Evolutionary conservation across 2,797 vertebrate species (phyloP).

Genomic region (Danionella dracula): DNA sequence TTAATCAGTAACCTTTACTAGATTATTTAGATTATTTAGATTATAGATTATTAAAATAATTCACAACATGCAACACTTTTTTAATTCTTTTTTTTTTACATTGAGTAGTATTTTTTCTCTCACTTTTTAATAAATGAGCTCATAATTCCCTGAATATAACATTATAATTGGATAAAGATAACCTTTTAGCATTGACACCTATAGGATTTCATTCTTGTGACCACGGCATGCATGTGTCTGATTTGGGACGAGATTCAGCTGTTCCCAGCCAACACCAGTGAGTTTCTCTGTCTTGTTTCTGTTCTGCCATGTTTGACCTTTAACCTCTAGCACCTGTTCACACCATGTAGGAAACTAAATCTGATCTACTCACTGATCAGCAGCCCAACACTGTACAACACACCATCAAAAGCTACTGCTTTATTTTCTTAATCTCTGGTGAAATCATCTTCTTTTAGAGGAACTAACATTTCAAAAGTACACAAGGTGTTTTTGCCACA

Average conservation of each 20-base stretch:
- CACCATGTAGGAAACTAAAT: constrained; percentile 10
- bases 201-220: not conserved
- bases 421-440: too few relatives aligned
- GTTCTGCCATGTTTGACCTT: constrained; percentile 34
- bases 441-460: too few relatives aligned
- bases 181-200: not conserved
- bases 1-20: too few relatives aligned
- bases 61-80: not conserved
- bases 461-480: too few relatives aligned
- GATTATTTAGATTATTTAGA: too few relatives aligned
- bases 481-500: too few relatives aligned
- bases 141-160: too few relatives aligned
- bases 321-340: constrained; percentile 36
- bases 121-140: not conserved
- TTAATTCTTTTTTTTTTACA: too few relatives aligned
- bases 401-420: too few relatives aligned
- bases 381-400: too few relatives aligned
- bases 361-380: not conserved
- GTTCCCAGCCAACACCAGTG: constrained; percentile 42
- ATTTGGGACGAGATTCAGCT: constrained; percentile 50
- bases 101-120: too few relatives aligned
- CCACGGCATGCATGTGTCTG: not conserved
- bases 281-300: not conserved
- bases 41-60: too few relatives aligned
- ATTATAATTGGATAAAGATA: not conserved